phyloP scores from a whole-genome alignment of 2,113 vertebrate genomes.

The Uropsilus gracilis region DNA sequence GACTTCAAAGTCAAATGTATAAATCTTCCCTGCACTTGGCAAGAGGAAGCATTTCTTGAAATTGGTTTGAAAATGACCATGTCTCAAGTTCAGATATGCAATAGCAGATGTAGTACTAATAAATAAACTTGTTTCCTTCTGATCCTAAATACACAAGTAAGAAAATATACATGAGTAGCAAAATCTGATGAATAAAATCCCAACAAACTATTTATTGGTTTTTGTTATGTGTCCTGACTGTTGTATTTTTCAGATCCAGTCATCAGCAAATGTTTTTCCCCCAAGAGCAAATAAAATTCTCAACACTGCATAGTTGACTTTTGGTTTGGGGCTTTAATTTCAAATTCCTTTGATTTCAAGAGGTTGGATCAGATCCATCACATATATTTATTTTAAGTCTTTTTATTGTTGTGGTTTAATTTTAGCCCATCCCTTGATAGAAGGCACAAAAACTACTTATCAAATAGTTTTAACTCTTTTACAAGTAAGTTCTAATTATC shows the following conservation, averaged over 20 bases:
- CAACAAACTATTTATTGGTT: not conserved
- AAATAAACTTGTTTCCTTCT: not conserved
- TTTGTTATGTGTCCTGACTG: not conserved
- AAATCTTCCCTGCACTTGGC: conserved; percentile 41
- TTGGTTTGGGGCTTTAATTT: conserved; percentile 50
- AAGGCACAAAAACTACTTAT: conserved; percentile 79
- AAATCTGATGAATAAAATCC: not conserved
- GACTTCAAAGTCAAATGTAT: conserved; percentile 72
- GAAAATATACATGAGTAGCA: not conserved
- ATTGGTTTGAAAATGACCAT: not conserved
- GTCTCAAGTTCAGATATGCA: not conserved
- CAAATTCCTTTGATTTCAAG: conserved; percentile 69
- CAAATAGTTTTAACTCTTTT: conserved; percentile 74
- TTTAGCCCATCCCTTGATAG: conserved; percentile 71
- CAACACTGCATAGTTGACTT: conserved; percentile 41
- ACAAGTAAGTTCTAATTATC: conserved; percentile 77
- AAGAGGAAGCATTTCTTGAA: conserved; percentile 45
- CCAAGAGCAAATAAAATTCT: conserved; percentile 26
- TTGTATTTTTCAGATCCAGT: not conserved
- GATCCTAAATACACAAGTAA: not conserved
- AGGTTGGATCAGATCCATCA: conserved; percentile 75
- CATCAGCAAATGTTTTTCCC: conserved; percentile 40
- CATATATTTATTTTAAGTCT: conserved; percentile 74
- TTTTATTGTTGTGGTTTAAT: conserved; percentile 81
- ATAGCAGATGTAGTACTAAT: not conserved